Evolutionary conservation across 1,140 invertebrate genomes (phyloP).

Genomic region (Drosophila nasuta): DNA sequence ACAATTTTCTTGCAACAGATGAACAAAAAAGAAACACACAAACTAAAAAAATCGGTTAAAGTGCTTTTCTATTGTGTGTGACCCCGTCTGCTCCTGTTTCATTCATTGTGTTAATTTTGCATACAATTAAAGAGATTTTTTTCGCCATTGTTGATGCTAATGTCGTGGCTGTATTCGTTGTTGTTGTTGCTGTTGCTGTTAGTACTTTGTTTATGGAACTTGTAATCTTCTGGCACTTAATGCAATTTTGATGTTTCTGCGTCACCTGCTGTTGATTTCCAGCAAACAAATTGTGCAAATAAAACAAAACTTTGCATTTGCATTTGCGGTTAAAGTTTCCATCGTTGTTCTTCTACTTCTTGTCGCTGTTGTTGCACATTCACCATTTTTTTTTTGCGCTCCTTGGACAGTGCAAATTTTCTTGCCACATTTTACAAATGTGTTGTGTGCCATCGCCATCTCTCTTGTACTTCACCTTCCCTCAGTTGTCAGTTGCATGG

Average conservation of each 20-base stretch:
- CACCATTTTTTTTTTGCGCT: neutral
- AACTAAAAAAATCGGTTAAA: slow-evolving; percentile 19
- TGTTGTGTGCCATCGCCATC: slow-evolving; percentile 20
- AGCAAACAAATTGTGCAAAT: slow-evolving; percentile 36
- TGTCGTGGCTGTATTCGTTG: neutral
- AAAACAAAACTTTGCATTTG: slow-evolving; percentile 63
- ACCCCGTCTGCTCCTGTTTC: neutral
- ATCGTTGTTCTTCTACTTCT: neutral
- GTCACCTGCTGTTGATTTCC: slow-evolving; percentile 63
- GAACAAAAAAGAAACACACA: neutral
- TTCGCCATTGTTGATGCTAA: slow-evolving; percentile 3
- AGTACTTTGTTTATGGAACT: slow-evolving; percentile 14
- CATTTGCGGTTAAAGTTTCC: slow-evolving; percentile 42
- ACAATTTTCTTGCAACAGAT: slow-evolving; percentile 8
- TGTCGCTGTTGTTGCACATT: slow-evolving; percentile 9
- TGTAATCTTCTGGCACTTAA: slow-evolving; percentile 61
- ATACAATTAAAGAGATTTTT: slow-evolving; percentile 60
- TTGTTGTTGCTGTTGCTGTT: neutral
- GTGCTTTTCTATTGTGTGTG: slow-evolving; percentile 44
- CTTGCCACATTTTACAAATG: slow-evolving; percentile 46
- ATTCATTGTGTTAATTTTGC: slow-evolving; percentile 43
- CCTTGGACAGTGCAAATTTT: slow-evolving; percentile 33
- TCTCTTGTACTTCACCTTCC: neutral
- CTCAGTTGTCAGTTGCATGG: slow-evolving; percentile 32
- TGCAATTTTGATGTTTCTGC: slow-evolving; percentile 78